Evolutionary conservation across 2,888 invertebrate genomes (phyloP).

Genomic region (Temnothorax ravouxi): DNA sequence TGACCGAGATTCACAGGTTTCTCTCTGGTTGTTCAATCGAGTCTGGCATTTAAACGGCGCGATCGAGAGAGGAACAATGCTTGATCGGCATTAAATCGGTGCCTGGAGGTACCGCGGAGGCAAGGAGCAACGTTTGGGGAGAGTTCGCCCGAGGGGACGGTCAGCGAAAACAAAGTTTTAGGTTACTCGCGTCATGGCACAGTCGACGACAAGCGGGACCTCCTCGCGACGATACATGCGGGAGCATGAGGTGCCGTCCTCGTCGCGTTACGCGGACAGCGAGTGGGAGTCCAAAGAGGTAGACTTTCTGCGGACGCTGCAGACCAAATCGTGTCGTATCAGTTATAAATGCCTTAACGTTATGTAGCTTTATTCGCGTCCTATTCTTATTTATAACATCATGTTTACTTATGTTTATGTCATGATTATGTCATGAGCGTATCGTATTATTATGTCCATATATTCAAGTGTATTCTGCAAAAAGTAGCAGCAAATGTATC

Average conservation of each 20-base stretch:
- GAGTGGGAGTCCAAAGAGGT: constrained; percentile 94
- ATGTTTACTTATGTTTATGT: not conserved
- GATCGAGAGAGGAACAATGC: constrained; percentile 5
- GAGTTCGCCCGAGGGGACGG: not conserved
- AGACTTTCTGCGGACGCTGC: constrained; percentile 49
- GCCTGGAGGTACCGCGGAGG: not conserved
- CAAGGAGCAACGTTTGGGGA: not conserved
- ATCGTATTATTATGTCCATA: not conserved
- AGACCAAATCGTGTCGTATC: not conserved
- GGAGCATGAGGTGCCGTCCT: constrained; percentile 89
- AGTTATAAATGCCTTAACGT: not conserved
- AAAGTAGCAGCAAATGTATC: not conserved
- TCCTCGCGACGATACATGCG: constrained; percentile 89
- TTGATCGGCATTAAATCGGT: not conserved
- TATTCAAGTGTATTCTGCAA: not conserved
- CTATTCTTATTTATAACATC: not conserved
- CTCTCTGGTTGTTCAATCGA: not conserved
- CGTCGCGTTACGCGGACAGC: constrained; percentile 90
- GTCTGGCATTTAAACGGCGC: not conserved
- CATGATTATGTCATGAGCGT: not conserved
- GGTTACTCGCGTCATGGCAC: constrained; percentile 87
- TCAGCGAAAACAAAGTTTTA: constrained; percentile 53
- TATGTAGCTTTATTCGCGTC: not conserved
- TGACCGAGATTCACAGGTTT: too few relatives aligned
- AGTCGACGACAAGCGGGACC: constrained; percentile 89